Evolutionary conservation across 2,113 vertebrate genomes (phyloP), one percentile per base, ranked within the genome.

Genomic region (Daboia siamensis): DNA sequence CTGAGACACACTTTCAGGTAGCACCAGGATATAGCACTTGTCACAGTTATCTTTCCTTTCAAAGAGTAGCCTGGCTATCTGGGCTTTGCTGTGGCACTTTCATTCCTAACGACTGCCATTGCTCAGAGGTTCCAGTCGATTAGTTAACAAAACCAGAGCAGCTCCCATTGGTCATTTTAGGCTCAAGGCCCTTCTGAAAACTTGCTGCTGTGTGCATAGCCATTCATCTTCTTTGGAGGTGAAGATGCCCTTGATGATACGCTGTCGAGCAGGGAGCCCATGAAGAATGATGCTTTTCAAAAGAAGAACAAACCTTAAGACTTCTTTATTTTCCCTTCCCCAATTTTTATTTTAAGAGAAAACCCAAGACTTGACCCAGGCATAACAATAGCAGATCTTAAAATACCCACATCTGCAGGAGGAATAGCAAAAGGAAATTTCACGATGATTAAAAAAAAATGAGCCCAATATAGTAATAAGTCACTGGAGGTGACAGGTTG

Each of bases 31-130:
- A 56, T 3, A 69, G 2, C 17, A 44, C 20, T 44, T 85, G 54
- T 85, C 55, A 6, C 24, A n/a, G 86, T 10, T 10, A 1, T 11
- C 4, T 89, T 89, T 89, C 11, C 9, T 64, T 61, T 80, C 24
- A 3, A 0, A n/a, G 1, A 3, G n/a, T 20, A 59, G 3, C 44
- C 29, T 54, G 6, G n/a, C 54, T 21, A 1, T 3, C 20, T 20
- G 39, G 88, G 55, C 15, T 48, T 23, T 0, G 0, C 21, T 26
- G 64, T 11, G 0, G 39, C 0, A 29, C 48, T 29, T 64, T 8
- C 52, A 9, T 91, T 90, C 88, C 88, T 92, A 92, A 92, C 90
- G 88, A 90, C 91, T 59, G 54, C 84, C 87, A 11, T 52, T 87
- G 74, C 74, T 92, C 46, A 0, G 8, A 86, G n/a, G 48, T 93